Evolutionary conservation across 2,888 invertebrate species (phyloP).

Genomic region (Cerastoderma edule): DNA sequence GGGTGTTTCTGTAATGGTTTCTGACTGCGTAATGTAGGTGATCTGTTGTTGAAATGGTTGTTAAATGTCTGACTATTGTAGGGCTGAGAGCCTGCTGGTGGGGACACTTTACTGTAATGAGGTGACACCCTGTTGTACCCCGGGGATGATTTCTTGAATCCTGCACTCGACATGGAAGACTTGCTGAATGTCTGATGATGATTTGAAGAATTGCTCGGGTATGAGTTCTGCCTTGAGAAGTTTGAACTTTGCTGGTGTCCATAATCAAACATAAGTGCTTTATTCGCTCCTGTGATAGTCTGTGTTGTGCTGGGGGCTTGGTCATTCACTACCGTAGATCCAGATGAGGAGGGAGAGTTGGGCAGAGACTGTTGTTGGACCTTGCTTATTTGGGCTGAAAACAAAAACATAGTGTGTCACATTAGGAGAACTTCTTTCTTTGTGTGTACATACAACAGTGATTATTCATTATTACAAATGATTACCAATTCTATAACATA

Average conservation of each 20-base stretch:
- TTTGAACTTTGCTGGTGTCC: constrained; percentile 48
- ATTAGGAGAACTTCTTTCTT: too few relatives aligned
- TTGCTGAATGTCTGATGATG: constrained; percentile 41
- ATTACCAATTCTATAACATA: too few relatives aligned
- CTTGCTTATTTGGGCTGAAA: constrained; percentile 57
- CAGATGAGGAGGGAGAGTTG: constrained; percentile 15
- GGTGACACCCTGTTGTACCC: constrained; percentile 41
- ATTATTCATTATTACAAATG: too few relatives aligned
- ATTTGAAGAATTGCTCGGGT: constrained; percentile 37
- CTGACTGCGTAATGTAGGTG: constrained; percentile 44
- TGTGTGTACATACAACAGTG: too few relatives aligned
- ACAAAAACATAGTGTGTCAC: too few relatives aligned
- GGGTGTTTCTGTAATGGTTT: constrained; percentile 39
- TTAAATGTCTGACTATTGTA: constrained; percentile 32
- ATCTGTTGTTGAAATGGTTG: constrained; percentile 37
- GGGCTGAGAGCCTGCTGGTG: constrained; percentile 22
- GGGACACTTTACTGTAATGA: constrained; percentile 31
- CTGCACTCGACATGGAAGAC: constrained; percentile 15
- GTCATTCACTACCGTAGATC: constrained; percentile 4
- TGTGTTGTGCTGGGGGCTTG: constrained; percentile 16
- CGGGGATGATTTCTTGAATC: constrained; percentile 21
- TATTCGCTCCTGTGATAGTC: neutral
- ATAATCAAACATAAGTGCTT: constrained; percentile 58
- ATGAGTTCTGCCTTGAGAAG: constrained; percentile 55
- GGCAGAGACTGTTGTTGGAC: constrained; percentile 53